Percentiles rank a stretch among this genome's conserved stretches.
Evolutionary conservation across 1,140 invertebrate species (phyloP).

Genomic region (Neodiprion virginianus): DNA sequence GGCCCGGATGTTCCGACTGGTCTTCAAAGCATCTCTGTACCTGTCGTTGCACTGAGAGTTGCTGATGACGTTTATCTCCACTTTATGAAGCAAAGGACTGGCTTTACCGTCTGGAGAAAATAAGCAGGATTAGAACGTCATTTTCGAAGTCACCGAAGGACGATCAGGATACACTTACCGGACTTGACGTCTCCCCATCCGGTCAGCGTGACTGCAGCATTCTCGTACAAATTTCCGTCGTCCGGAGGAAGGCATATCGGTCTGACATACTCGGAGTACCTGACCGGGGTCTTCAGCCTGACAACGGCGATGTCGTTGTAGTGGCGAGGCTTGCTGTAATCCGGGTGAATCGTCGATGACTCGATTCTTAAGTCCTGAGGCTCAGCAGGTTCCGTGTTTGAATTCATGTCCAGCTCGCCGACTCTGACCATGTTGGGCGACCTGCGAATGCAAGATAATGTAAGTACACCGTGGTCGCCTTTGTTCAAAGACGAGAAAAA

Average conservation of each 20-base stretch:
- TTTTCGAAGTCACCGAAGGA: no score
- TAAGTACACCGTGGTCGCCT: no score
- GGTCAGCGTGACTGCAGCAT: constrained; percentile 41
- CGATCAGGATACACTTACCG: neutral
- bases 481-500: no score
- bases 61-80: neutral
- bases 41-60: neutral
- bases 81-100: neutral
- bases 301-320: constrained; percentile 65
- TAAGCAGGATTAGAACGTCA: no score
- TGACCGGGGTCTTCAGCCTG: constrained; percentile 47
- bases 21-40: neutral
- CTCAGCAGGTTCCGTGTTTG: neutral
- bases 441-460: no score
- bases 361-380: neutral
- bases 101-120: neutral
- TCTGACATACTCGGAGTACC: constrained; percentile 40
- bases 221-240: constrained; percentile 30
- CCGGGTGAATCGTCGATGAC: constrained; percentile 45
- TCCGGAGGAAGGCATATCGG: constrained; percentile 56
- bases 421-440: neutral
- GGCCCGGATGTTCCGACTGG: neutral
- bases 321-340: constrained; percentile 50
- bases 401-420: neutral
- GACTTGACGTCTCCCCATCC: constrained; percentile 47